These are phyloP conservation scores for Tachina fera DNA, from an alignment of 2,888 invertebrate genomes.

Conservation along the genomic window DNA sequence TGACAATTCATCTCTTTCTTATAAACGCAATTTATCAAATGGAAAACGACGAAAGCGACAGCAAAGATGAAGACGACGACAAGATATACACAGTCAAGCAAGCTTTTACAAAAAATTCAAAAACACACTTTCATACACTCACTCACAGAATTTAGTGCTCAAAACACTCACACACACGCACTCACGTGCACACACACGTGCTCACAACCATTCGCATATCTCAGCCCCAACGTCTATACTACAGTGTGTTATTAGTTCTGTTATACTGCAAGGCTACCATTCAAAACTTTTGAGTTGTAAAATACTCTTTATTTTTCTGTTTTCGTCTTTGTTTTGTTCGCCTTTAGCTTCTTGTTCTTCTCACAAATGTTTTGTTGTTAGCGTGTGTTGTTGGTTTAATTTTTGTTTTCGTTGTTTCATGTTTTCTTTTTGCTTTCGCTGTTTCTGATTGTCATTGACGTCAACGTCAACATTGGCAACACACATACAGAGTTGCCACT, in stretches of 20 bases:
- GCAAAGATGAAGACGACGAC: constrained; percentile 72
- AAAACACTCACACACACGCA: constrained; percentile 24
- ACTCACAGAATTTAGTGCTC: constrained; percentile 38
- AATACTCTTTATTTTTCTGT: constrained; percentile 57
- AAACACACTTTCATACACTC: constrained; percentile 34
- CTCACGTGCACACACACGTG: not conserved
- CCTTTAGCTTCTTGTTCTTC: constrained; percentile 51
- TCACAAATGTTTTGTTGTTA: constrained; percentile 47
- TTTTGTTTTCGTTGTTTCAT: constrained; percentile 44
- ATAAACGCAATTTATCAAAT: constrained; percentile 82
- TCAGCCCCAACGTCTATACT: constrained; percentile 69
- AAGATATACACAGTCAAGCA: constrained; percentile 56
- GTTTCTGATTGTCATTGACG: constrained; percentile 59
- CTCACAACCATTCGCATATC: not conserved
- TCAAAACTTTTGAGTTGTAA: constrained; percentile 75
- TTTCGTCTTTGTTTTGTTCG: constrained; percentile 54
- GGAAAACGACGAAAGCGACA: constrained; percentile 79
- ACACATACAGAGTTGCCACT: constrained; percentile 50
- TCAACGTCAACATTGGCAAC: constrained; percentile 66
- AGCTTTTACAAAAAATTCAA: constrained; percentile 41
- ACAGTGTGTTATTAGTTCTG: constrained; percentile 37
- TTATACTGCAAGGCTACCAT: constrained; percentile 56
- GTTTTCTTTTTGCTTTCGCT: constrained; percentile 8
- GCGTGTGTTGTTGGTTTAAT: constrained; percentile 34
- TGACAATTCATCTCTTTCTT: constrained; percentile 83